Evolutionary conservation across 1,140 invertebrate species (phyloP).

Genomic region (Coptotermes formosanus): DNA sequence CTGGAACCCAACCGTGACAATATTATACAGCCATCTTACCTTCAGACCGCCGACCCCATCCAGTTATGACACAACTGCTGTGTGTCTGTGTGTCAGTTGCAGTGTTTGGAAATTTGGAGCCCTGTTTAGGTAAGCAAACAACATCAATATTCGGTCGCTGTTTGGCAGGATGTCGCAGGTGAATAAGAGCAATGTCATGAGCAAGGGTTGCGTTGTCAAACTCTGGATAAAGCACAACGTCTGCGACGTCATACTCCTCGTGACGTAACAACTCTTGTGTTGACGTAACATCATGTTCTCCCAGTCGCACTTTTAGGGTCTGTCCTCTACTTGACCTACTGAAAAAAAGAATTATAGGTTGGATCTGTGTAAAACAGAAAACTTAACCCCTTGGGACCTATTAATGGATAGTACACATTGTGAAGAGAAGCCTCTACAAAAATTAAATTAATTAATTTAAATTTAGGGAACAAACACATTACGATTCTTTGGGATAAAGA

Average conservation of each 20-base stretch:
- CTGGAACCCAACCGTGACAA: too few relatives aligned
- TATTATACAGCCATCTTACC: constrained; percentile 39
- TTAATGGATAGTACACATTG: not conserved
- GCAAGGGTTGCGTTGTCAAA: constrained; percentile 48
- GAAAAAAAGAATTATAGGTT: not conserved
- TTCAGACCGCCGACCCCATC: constrained; percentile 56
- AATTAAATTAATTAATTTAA: too few relatives aligned
- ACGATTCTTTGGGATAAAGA: too few relatives aligned
- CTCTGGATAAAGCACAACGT: constrained; percentile 41
- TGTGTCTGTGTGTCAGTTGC: constrained; percentile 31
- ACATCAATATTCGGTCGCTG: constrained; percentile 47
- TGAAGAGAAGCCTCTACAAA: not conserved
- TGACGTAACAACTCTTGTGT: constrained; percentile 38
- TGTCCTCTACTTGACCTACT: constrained; percentile 36
- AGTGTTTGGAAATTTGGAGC: constrained; percentile 31
- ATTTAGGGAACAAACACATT: too few relatives aligned
- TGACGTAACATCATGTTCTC: constrained; percentile 52
- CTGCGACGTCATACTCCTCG: constrained; percentile 42
- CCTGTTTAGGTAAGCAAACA: constrained; percentile 48
- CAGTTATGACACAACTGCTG: constrained; percentile 55
- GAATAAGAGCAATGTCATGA: constrained; percentile 52
- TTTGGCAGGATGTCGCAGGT: constrained; percentile 43
- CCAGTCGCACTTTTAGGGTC: constrained; percentile 48
- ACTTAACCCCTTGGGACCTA: not conserved
- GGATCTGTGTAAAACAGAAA: not conserved